Conservation (phyloP, 2,113 vertebrate species). For the Cairina moschata region DNA sequence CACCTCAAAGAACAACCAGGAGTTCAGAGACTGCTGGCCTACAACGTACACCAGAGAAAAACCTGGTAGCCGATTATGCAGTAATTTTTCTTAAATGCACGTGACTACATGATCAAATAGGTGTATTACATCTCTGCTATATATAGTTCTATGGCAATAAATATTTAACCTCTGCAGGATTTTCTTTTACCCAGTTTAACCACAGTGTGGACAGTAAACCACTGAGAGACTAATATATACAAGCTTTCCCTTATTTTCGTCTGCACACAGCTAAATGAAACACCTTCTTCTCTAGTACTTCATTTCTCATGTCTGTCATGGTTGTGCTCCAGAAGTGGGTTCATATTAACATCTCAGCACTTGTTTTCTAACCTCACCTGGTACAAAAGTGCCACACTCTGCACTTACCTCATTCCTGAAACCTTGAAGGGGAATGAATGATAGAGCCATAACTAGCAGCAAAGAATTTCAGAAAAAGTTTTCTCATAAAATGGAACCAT, state of each 20-base stretch:
- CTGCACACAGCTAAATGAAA: neutral
- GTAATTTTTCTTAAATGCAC: neutral
- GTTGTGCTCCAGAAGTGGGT: neutral
- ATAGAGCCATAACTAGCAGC: neutral
- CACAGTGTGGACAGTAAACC: neutral
- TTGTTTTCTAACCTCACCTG: neutral
- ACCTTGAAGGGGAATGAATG: neutral
- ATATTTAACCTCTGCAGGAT: neutral
- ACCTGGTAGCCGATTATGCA: neutral
- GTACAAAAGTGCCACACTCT: neutral
- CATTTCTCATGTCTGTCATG: neutral
- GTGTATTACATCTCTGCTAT: neutral
- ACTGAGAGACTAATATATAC: neutral
- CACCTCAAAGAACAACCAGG: neutral
- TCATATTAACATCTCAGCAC: neutral
- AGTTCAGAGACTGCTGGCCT: neutral
- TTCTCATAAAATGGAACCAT: neutral
- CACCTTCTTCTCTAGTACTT: neutral
- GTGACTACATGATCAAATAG: neutral
- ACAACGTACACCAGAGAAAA: neutral
- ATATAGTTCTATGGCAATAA: neutral
- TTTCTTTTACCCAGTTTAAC: neutral
- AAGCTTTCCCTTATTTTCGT: neutral
- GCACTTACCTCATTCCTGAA: neutral
- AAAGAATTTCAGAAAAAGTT: neutral